Base-by-base conservation (phyloP, 2,797 vertebrate genomes). In the Sandelia bainsii region DNA sequence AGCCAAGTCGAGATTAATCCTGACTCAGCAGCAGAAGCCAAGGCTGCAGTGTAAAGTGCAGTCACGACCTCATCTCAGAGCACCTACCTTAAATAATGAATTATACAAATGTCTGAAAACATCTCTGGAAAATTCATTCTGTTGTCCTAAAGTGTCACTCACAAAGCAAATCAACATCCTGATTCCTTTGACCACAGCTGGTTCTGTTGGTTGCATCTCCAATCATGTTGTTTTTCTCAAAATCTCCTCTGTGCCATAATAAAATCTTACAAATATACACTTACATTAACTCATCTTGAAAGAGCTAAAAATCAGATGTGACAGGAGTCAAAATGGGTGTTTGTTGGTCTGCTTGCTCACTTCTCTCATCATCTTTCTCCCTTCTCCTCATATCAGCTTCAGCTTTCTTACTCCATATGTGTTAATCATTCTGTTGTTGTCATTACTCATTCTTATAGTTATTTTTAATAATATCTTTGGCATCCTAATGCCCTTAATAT, bases 1-100 rank as follows among this genome's bases (percentile, higher is more conserved):
- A 29, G 44, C 52, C 58, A 40, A 49, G 17, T 12, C 16, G 22
- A 77, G 66, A 66, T 72, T 48, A 51, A 56, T 80, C 42, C 57
- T 79, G 82, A 83, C 65, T 86, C 78, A 71, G 82, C 81, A 71
- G 37, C 68, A 62, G 34, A 63, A 63, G 46, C 10, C 27, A 25
- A 42, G n/a, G 27, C 50, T 49, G 39, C 57, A 48, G 72, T 17
- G 32, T n/a, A 11, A 51, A 29, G 29, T 58, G 14, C 51, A 61
- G 69, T 58, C 44, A 64, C 39, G 52, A 72, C 70, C 19, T 72
- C 6, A 7, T 74, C 56, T 82, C 61, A 32, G 65, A 73, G 61
- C 67, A n/a, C 69, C 29, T 12, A 25, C 49, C 50, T 71, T 89
- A 52, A 91, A 92, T 91, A 68, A 87, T 88, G 76, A n/a, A 90